Percentiles rank a stretch among this genome's conserved stretches.
Evolutionary conservation across 2,888 invertebrate species (phyloP).

Genomic region (Trissonchulus latispiculum): DNA sequence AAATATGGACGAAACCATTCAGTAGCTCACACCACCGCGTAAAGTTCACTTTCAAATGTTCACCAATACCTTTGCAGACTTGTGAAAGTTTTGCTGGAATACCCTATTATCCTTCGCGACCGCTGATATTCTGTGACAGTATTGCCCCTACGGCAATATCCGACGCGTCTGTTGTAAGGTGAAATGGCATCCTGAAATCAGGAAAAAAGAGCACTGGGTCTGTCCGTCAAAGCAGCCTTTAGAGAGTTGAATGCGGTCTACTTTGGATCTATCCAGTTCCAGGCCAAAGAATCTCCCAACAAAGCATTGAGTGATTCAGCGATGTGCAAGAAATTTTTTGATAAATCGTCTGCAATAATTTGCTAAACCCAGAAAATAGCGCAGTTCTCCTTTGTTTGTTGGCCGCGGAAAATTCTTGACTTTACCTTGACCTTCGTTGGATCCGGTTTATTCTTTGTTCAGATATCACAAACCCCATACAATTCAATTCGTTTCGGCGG

Average conservation of each 20-base stretch:
- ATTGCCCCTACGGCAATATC: neutral
- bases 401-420: neutral
- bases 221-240: neutral
- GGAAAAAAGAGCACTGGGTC: slow-evolving; percentile 8
- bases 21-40: slow-evolving; percentile 26
- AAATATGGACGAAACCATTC: slow-evolving; percentile 20
- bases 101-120: slow-evolving; percentile 20
- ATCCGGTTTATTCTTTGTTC: neutral
- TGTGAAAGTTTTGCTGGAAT: slow-evolving; percentile 20
- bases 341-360: slow-evolving; percentile 6
- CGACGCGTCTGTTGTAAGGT: slow-evolving; percentile 13
- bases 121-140: neutral
- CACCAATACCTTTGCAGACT: slow-evolving; percentile 25
- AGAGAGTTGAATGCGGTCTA: neutral
- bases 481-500: neutral
- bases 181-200: slow-evolving; percentile 8
- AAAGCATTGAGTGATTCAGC: neutral
- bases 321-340: neutral
- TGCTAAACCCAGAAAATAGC: slow-evolving; percentile 5
- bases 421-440: neutral
- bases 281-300: neutral
- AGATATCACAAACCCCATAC: neutral
- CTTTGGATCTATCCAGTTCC: neutral
- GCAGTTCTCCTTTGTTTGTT: neutral
- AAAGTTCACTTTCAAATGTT: slow-evolving; percentile 23